Evolutionary conservation across 2,797 vertebrate species (phyloP).

Genomic region (Siniperca obscura): DNA sequence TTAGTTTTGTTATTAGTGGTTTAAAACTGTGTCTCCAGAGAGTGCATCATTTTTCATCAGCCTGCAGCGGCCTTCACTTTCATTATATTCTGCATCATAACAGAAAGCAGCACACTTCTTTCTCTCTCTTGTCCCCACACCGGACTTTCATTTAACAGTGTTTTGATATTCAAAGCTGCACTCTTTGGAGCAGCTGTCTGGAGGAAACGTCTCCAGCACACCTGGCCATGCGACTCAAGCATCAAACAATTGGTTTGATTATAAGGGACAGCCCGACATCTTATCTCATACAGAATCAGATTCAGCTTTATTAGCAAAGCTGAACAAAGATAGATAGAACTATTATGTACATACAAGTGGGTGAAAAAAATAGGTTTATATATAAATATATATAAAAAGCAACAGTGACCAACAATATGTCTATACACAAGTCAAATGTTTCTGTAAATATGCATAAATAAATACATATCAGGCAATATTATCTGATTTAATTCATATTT

Average conservation of each 20-base stretch:
- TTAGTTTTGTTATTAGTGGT: neutral
- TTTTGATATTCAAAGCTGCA: conserved; percentile 1
- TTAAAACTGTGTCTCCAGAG: neutral
- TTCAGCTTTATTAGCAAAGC: neutral
- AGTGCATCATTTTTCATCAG: neutral
- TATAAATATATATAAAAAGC: too few relatives aligned
- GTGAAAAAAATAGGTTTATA: too few relatives aligned
- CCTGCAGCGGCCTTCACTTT: conserved; percentile 1
- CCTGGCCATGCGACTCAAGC: neutral
- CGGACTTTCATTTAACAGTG: conserved; percentile 6
- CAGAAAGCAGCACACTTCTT: conserved; percentile 1
- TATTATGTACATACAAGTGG: too few relatives aligned
- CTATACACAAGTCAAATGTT: too few relatives aligned
- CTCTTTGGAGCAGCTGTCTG: neutral
- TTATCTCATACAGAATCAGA: neutral
- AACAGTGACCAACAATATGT: too few relatives aligned
- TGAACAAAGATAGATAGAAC: too few relatives aligned
- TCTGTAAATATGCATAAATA: too few relatives aligned
- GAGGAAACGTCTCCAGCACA: neutral
- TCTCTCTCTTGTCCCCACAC: neutral
- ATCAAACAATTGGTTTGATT: neutral
- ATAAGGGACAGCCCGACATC: neutral
- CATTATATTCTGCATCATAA: conserved; percentile 11
- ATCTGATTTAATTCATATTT: neutral
- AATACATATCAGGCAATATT: neutral